A percentile compares a stretch with the other conserved stretches of the same genome.
These are phyloP conservation scores for Amphiduros pacificus DNA, from an alignment of 2,888 invertebrate genomes.

Conservation along the genomic window DNA sequence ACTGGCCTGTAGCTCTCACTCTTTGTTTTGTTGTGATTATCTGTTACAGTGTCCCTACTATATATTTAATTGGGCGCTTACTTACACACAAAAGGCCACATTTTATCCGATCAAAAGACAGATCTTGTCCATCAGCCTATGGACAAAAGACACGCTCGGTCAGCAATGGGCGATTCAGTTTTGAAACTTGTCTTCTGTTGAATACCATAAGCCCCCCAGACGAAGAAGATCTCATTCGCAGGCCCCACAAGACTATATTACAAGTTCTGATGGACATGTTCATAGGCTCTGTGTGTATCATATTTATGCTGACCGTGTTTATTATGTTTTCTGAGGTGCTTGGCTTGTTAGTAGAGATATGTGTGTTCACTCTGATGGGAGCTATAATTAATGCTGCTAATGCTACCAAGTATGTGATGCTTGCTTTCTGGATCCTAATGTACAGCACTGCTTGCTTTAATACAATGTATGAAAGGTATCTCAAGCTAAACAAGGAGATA, in stretches of 20 bases:
- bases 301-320: slow-evolving; percentile 26
- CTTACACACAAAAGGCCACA: slow-evolving; percentile 24
- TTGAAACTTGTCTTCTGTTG: slow-evolving; percentile 5
- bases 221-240: background rate
- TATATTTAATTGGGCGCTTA: slow-evolving; percentile 30
- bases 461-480: slow-evolving; percentile 51
- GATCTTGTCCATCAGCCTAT: background rate
- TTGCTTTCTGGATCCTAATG: slow-evolving; percentile 49
- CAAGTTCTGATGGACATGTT: slow-evolving; percentile 2
- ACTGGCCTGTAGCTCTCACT: slow-evolving; percentile 30
- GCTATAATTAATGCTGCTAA: slow-evolving; percentile 53
- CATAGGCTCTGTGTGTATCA: slow-evolving; percentile 25
- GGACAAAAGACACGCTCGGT: background rate
- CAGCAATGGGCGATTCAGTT: background rate
- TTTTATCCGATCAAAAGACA: slow-evolving; percentile 14
- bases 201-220: background rate
- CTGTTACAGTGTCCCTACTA: slow-evolving; percentile 30
- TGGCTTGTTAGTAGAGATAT: slow-evolving; percentile 48
- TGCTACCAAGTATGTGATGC: slow-evolving; percentile 49
- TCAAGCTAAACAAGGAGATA: slow-evolving; percentile 47
- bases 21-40: slow-evolving; percentile 24
- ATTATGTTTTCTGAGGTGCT: slow-evolving; percentile 49
- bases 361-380: slow-evolving; percentile 55
- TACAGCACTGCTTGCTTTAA: slow-evolving; percentile 54
- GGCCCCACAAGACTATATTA: background rate